phyloP scores from a whole-genome alignment of 2,113 vertebrate genomes.

The Todiramphus saurophagus region DNA sequence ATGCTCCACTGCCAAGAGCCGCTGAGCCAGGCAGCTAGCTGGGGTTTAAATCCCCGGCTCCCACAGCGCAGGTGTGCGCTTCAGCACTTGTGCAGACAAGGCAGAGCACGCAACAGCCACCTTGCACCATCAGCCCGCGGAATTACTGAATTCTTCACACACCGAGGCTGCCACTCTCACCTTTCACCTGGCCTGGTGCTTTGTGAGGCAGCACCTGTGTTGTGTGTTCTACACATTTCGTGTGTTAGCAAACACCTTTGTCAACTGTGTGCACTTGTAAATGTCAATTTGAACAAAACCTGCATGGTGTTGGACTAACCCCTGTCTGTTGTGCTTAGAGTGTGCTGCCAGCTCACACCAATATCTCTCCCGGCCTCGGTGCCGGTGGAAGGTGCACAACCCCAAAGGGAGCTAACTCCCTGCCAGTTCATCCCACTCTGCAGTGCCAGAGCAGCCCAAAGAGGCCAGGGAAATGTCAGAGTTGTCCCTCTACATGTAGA shows the following conservation, averaged over 20 bases:
- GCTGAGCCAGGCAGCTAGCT: not conserved
- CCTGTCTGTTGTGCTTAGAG: too few relatives aligned
- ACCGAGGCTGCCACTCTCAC: not conserved
- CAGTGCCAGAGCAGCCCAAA: not conserved
- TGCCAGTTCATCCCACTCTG: not conserved
- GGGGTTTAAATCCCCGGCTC: not conserved
- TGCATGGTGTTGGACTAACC: too few relatives aligned
- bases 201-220: not conserved
- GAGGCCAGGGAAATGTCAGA: not conserved
- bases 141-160: not conserved
- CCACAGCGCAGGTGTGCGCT: fast-evolving
- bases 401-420: not conserved
- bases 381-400: not conserved
- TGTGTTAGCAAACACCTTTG: not conserved
- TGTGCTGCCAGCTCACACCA: not conserved
- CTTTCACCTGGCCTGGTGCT: not conserved
- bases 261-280: not conserved
- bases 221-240: fast-evolving
- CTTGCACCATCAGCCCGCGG: not conserved
- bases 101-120: not conserved
- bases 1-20: not conserved
- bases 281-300: not conserved
- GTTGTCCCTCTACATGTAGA: not conserved
- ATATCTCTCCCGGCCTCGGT: not conserved
- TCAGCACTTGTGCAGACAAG: not conserved